Conservation (phyloP, 2,797 vertebrate species). For the Oreochromis mossambicus region DNA sequence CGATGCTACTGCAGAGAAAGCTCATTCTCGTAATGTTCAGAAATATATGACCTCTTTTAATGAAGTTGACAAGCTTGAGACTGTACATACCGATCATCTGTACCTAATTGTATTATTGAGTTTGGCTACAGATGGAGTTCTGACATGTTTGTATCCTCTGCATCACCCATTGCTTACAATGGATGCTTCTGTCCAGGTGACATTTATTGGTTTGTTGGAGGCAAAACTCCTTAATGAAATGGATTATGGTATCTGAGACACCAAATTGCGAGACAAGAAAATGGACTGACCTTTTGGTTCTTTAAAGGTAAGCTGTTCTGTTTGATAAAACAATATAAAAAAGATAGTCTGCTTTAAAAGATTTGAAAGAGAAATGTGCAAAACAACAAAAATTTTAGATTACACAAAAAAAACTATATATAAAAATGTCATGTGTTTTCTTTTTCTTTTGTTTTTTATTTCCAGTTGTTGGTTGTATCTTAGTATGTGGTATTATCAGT, state of each 20-base stretch:
- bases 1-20: constrained; percentile 16
- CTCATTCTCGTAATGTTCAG: background rate
- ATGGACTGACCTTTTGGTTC: constrained; percentile 53
- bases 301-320: constrained; percentile 60
- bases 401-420: constrained; percentile 26
- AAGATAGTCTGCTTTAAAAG: constrained; percentile 24
- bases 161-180: constrained; percentile 22
- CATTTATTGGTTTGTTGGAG: constrained; percentile 40
- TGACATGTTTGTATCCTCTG: constrained; percentile 30
- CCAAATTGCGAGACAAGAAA: constrained; percentile 45
- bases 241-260: constrained; percentile 45
- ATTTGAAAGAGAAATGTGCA: constrained; percentile 20
- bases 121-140: constrained; percentile 32
- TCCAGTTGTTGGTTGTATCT: constrained; percentile 50
- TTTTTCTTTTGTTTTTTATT: background rate
- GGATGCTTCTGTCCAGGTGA: constrained; percentile 46
- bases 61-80: constrained; percentile 26
- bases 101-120: constrained; percentile 14
- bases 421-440: constrained; percentile 27
- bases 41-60: constrained; percentile 6
- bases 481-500: constrained; percentile 48
- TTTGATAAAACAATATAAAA: constrained; percentile 47
- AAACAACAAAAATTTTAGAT: constrained; percentile 25
- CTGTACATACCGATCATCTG: constrained; percentile 20
- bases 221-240: constrained; percentile 47